Percentiles rank a stretch among this genome's conserved stretches.
Evolutionary conservation across 1,140 invertebrate genomes (phyloP).

Genomic region (Drosophila gunungcola): DNA sequence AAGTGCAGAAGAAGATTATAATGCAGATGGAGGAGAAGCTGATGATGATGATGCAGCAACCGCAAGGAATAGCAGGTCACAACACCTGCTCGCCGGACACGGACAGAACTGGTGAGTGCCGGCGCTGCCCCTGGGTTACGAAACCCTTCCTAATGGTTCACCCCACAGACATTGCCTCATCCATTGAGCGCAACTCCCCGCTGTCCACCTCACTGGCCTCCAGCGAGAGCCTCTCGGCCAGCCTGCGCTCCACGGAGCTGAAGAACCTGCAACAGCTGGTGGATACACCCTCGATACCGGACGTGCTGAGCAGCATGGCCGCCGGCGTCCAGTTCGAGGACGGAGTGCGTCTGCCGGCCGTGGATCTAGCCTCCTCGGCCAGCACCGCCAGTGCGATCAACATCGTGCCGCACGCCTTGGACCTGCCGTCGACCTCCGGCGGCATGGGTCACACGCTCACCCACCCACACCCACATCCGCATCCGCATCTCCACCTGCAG

Average conservation of each 20-base stretch:
- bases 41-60: conserved; percentile 86
- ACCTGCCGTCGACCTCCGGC: conserved; percentile 58
- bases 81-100: conserved; percentile 78
- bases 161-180: conserved; percentile 85
- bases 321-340: conserved; percentile 48
- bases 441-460: conserved; percentile 48
- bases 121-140: background rate
- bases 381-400: conserved; percentile 72
- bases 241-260: conserved; percentile 84
- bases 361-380: conserved; percentile 75
- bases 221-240: conserved; percentile 86
- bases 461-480: conserved; percentile 66
- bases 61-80: conserved; percentile 83
- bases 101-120: conserved; percentile 75
- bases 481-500: conserved; percentile 71
- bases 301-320: conserved; percentile 41
- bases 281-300: conserved; percentile 66
- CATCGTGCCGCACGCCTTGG: conserved; percentile 54
- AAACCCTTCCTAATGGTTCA: background rate
- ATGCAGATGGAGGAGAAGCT: conserved; percentile 89
- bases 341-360: conserved; percentile 50
- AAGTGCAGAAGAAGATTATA: conserved; percentile 88
- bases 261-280: conserved; percentile 85
- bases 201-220: conserved; percentile 86
- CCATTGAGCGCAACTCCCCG: conserved; percentile 85